phyloP scores from a whole-genome alignment of 92 coral and sea anemone species.

The Bergia sp. region DNA sequence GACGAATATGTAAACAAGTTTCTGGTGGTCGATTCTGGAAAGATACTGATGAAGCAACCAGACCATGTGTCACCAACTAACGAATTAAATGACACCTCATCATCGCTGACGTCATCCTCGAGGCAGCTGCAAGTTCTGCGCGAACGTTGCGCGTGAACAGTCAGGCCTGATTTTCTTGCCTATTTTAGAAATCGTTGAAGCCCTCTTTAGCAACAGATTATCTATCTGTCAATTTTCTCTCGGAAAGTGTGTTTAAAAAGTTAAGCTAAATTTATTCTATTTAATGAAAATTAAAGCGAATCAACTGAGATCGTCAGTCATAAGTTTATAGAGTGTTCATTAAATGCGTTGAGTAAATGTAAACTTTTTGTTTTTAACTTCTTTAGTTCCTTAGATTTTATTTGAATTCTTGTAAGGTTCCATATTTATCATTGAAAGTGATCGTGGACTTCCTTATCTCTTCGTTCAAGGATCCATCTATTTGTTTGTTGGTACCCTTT shows the following conservation, averaged over 20 bases:
- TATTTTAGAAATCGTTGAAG: neutral
- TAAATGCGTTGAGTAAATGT: neutral
- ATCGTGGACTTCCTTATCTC: neutral
- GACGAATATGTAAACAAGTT: constrained; percentile 13
- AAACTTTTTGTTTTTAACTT: too few species aligned
- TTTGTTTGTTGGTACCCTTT: neutral
- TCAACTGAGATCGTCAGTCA: neutral
- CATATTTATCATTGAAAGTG: neutral
- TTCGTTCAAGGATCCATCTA: neutral
- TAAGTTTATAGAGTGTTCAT: neutral
- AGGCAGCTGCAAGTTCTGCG: neutral
- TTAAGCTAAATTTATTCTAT: too few species aligned
- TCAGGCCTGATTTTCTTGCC: neutral
- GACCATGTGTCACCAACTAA: constrained; percentile 34
- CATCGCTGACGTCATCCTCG: constrained; percentile 8
- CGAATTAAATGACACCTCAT: neutral
- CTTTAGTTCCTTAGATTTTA: neutral
- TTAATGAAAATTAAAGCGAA: too few species aligned
- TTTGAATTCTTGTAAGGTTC: neutral
- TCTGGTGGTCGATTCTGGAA: constrained; percentile 10
- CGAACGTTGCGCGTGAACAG: neutral
- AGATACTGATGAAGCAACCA: neutral
- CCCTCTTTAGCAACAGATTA: neutral
- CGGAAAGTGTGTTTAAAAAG: neutral
- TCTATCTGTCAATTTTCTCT: neutral